These are phyloP conservation scores for Eurois occulta DNA, from an alignment of 2,888 invertebrate genomes.

Conservation along the genomic window DNA sequence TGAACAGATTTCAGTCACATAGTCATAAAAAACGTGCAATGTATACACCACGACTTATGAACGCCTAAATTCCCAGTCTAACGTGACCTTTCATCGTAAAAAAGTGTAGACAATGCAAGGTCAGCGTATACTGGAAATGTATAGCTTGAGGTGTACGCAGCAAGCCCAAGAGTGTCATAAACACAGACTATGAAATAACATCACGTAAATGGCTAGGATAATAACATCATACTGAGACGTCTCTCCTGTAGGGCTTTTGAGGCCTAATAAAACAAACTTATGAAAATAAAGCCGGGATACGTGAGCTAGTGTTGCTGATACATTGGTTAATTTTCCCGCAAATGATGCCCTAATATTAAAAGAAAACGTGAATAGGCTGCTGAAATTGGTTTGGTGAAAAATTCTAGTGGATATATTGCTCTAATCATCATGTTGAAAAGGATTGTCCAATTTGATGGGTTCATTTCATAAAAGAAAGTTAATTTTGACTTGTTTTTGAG, in stretches of 20 bases:
- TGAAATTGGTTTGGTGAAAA: neutral
- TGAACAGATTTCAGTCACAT: conserved; percentile 3
- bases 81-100: neutral
- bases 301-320: neutral
- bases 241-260: conserved; percentile 9
- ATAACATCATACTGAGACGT: conserved; percentile 21
- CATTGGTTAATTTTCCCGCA: conserved; percentile 34
- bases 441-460: neutral
- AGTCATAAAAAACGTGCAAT: conserved; percentile 19
- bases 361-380: neutral
- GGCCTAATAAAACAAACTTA: conserved; percentile 30
- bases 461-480: neutral
- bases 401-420: neutral
- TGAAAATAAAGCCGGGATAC: neutral
- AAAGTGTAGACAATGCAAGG: neutral
- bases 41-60: neutral
- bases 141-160: neutral
- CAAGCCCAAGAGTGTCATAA: conserved; percentile 32
- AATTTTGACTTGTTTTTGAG: neutral
- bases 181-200: conserved; percentile 29
- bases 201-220: conserved; percentile 13
- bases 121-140: neutral
- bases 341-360: neutral
- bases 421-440: neutral
- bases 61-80: neutral